Evolutionary conservation across 2,797 vertebrate genomes (phyloP), one percentile per base, ranked within the genome.

Genomic region (Nannoperca australis): DNA sequence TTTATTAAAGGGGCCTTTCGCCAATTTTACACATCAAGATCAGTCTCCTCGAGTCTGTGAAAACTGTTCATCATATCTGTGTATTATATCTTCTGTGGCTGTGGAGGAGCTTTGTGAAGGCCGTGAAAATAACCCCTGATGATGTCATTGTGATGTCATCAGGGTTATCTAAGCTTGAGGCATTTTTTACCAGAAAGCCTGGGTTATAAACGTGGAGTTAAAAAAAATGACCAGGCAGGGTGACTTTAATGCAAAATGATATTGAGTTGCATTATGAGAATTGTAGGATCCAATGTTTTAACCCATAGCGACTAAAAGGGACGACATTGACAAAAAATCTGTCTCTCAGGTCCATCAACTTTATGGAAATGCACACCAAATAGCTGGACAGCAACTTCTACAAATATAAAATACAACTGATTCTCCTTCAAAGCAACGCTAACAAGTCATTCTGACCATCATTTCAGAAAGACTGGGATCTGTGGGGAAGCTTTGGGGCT

Each of bases 401-500:
- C 18, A 24, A n/a, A 22, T 32, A 2, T 4, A 3, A n/a, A 72
- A 72, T 53, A 55, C 17, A 56, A n/a, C 22, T 18, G 3, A 20
- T 34, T 38, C 15, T 51, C 9, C 20, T 40, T 42, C 24, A 40
- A 59, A 63, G 51, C 54, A 15, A 4, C 76, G 30, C 5, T 3
- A 22, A 27, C 20, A 49, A 71, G 20, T 44, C 60, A 27, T 20
- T 10, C 30, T 30, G 27, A 64, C 6, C 55, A 51, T 64, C 27
- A 34, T 79, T 62, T 66, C 42, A 6, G 24, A 27, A 27, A 1
- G 24, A 27, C 24, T 27, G 53, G 53, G 2, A 24, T 73, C 44
- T 40, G 69, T 72, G 66, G 45, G 63, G 71, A 80, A 36, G 76
- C 76, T 70, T 51, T 83, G 55, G 69, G 71, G 74, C 71, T 61